These are phyloP conservation scores for Crypturellus undulatus DNA, from an alignment of 2,113 vertebrate species.

Conservation along the genomic window DNA sequence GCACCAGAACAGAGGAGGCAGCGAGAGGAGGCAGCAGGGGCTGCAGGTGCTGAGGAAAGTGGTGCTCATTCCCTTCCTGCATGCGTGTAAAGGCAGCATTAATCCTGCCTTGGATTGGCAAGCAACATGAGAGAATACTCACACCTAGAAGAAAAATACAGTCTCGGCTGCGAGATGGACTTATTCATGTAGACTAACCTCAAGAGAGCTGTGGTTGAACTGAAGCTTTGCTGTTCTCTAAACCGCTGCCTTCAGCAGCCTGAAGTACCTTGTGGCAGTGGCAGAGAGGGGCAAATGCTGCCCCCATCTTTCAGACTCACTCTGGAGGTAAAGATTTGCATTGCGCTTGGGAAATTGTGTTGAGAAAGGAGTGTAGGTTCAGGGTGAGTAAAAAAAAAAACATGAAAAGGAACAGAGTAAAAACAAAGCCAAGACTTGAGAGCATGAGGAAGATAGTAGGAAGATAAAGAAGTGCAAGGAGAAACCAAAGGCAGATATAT, in stretches of 20 bases:
- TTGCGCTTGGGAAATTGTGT: background rate
- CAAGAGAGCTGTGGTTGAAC: background rate
- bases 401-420: background rate
- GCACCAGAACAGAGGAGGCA: background rate
- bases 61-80: background rate
- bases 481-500: background rate
- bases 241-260: background rate
- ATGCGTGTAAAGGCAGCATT: background rate
- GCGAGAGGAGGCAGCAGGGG: rapidly evolving
- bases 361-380: rapidly evolving
- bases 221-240: background rate
- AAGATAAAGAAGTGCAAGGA: background rate
- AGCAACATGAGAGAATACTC: background rate
- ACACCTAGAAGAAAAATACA: background rate
- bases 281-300: background rate
- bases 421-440: background rate
- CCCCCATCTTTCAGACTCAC: background rate
- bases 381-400: background rate
- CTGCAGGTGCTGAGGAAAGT: background rate
- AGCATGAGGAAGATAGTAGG: background rate
- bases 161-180: background rate
- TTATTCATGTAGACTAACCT: background rate
- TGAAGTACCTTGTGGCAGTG: background rate
- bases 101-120: background rate
- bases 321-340: background rate